A percentile compares a stretch with the other conserved stretches of the same genome.
These are phyloP conservation scores for Circaetus cinerascens DNA, from an alignment of 2,113 vertebrate species.

Conservation along the genomic window DNA sequence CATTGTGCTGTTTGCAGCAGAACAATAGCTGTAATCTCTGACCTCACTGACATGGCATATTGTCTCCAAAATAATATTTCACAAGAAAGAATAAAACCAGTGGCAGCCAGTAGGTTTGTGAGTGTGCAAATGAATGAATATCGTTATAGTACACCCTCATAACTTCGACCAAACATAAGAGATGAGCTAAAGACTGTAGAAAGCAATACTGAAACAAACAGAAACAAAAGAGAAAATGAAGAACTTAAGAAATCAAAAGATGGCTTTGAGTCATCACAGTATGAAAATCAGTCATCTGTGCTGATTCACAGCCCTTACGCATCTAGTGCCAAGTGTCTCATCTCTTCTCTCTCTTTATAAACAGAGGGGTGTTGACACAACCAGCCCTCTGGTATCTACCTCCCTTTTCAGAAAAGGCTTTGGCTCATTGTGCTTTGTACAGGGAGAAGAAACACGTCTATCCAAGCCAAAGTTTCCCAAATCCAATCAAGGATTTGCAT, in stretches of 20 bases:
- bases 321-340: not conserved
- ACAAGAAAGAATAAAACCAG: not conserved
- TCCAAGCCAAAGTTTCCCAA: not conserved
- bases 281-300: not conserved
- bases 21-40: not conserved
- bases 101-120: not conserved
- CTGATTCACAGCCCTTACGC: not conserved
- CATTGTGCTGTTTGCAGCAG: not conserved
- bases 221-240: not conserved
- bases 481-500: not conserved
- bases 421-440: not conserved
- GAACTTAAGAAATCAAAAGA: not conserved
- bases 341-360: not conserved
- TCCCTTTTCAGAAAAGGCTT: not conserved
- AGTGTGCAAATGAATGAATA: not conserved
- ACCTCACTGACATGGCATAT: not conserved
- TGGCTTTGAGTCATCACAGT: not conserved
- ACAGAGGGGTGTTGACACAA: not conserved
- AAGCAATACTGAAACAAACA: not conserved
- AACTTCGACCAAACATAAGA: not conserved
- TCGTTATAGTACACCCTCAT: fast-evolving
- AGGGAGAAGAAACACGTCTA: not conserved
- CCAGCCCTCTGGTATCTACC: not conserved
- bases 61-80: not conserved
- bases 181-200: not conserved